Evolutionary conservation across 1,140 invertebrate genomes (phyloP), one percentile per base, ranked within the genome.

Genomic region (Listronotus oregonensis): DNA sequence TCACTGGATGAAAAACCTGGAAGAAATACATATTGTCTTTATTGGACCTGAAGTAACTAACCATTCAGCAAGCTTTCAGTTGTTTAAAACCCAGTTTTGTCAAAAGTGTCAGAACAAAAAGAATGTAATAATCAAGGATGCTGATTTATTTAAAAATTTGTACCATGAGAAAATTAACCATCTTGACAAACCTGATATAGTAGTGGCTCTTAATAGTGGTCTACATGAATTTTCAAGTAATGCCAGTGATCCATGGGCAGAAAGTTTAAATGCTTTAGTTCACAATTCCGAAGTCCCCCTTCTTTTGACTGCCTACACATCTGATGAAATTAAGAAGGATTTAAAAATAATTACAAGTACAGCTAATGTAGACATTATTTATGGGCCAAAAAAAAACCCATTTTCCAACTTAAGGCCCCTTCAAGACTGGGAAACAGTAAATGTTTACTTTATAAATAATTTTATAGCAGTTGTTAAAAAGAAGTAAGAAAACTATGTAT

Each of bases 161-260:
- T 78, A 78, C 68, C 72, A 72, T 49, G 62, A 78, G 17, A 65
- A 72, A 47, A 37, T 66, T 10, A 34, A 59, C n/a, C 12, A 51
- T 55, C 64, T 76, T 42, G 40, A 65, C 43, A 60, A 68, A 32
- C 75, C 77, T 14, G 64, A 76, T 68, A 34, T 76, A 21, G 71
- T 78, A n/a, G 70, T 74, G 8, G 70, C 72, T 14, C 76, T 78
- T 52, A 80, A 78, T 66, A 75, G 76, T 66, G 78, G 77, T 14
- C 70, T 79, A 47, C 71, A 74, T 64, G 76, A 78, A 66, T 73
- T 68, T 64, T 39, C 66, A 51, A 18, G 50, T 21, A 37, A 67
- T 34, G 39, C 21, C 11, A 57, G 64, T 60, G 72, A 80, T 72
- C 43, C 69, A 12, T 80, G 78, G 78, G 46, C 57, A 54, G 52